Percentiles rank a stretch among this genome's conserved stretches.
Conservation (phyloP, 92 coral and sea anemone species). For the Phymanthus crucifer region DNA sequence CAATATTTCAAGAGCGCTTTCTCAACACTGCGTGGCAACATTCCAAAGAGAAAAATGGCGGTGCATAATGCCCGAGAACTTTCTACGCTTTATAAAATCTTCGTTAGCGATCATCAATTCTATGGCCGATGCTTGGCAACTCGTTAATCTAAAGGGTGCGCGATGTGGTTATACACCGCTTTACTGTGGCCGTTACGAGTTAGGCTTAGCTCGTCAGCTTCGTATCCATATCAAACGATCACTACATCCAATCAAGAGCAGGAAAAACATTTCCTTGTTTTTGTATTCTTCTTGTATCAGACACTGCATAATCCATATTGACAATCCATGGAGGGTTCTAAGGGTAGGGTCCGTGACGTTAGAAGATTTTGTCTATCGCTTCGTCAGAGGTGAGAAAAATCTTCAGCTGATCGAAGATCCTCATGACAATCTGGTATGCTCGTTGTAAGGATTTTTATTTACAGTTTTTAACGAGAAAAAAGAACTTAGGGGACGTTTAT, state of each 20-base stretch:
- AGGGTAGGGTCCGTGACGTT: constrained; percentile 16
- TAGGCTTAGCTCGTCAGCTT: constrained; percentile 44
- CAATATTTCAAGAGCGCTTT: constrained; percentile 61
- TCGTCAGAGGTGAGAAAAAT: constrained; percentile 15
- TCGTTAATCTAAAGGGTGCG: constrained; percentile 48
- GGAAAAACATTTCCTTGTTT: constrained; percentile 37
- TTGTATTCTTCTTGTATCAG: constrained; percentile 67
- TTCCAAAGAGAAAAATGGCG: constrained; percentile 57
- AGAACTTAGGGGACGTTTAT: too few relatives aligned
- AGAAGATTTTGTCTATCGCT: constrained; percentile 11
- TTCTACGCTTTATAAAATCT: constrained; percentile 46
- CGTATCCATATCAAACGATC: constrained; percentile 37
- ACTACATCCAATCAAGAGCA: constrained; percentile 23
- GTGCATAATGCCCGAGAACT: constrained; percentile 70
- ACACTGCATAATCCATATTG: constrained; percentile 57
- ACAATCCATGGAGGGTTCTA: constrained; percentile 53
- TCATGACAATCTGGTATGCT: neutral
- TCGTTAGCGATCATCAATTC: constrained; percentile 61
- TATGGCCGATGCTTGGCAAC: constrained; percentile 75
- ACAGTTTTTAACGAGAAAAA: too few relatives aligned
- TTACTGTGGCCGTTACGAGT: constrained; percentile 45
- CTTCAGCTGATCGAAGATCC: constrained; percentile 18
- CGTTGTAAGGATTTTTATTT: neutral
- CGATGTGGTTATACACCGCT: constrained; percentile 44
- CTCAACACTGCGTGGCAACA: constrained; percentile 40